These are phyloP conservation scores for Arremon aurantiirostris DNA, from an alignment of 2,797 vertebrate species.

Conservation along the genomic window DNA sequence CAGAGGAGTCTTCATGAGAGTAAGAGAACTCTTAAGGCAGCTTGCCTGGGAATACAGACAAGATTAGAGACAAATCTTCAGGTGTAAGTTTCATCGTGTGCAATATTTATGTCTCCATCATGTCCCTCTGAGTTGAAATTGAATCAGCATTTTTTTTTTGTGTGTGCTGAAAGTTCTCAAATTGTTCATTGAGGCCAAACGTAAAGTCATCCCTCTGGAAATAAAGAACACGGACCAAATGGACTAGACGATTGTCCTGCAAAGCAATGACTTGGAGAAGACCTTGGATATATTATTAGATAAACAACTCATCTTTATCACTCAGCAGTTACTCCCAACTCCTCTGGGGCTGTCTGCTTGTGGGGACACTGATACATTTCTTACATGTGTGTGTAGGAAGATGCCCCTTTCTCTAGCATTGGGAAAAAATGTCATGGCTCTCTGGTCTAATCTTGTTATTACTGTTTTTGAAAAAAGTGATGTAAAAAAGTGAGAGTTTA, in stretches of 20 bases:
- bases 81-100: background rate
- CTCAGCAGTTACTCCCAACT: background rate
- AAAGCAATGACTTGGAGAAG: background rate
- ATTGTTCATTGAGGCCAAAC: background rate
- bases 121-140: background rate
- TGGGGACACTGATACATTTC: background rate
- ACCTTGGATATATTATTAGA: background rate
- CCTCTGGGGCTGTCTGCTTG: background rate
- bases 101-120: background rate
- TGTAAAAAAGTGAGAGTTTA: background rate
- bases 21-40: background rate
- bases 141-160: background rate
- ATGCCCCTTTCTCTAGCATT: background rate
- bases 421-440: background rate
- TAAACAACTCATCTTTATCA: background rate
- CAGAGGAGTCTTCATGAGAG: background rate
- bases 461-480: background rate
- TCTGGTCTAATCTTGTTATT: background rate
- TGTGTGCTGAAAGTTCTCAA: background rate
- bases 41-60: background rate
- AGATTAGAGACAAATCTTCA: background rate
- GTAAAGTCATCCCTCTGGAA: background rate
- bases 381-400: background rate
- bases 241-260: background rate
- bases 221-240: background rate